Base-by-base conservation (phyloP, 2,797 vertebrate species). In the Pempheris klunzingeri region DNA sequence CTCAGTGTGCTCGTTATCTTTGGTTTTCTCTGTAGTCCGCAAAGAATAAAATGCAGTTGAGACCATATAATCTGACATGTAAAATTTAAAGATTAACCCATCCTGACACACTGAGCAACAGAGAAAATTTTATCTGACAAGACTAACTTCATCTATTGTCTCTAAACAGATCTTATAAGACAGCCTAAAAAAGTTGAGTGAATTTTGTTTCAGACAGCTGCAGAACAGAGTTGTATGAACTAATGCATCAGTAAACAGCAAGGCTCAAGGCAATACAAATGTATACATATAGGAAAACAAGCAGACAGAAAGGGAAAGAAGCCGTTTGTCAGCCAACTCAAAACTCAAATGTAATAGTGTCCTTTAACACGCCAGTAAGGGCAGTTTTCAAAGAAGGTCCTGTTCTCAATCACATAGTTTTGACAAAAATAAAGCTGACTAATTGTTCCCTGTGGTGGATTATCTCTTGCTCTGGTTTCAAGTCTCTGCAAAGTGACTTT, bases 1-100 rank as follows among this genome's bases (percentile, higher is more conserved):
- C 17, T 97, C 96, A 5, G 94, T 83, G 32, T 86, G 36, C 8
- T 97, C 97, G 0, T 81, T 88, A 13, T 98, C 97, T 83, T 94
- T 97, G 78, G 90, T 64, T 90, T 92, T 94, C 53, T 95, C 95
- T 95, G 77, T 20, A 75, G 50, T 18, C 50, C 55, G 82, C 38
- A 61, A 79, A 9, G 8, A 71, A 77, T 20, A n/a, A 49, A 13
- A 75, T 5, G 15, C 2, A 32, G 38, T 1, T 54, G 3, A 17
- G 1, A 71, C 18, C 2, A 2, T 2, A n/a, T 3, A 1, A 34
- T 15, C n/a, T 36, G 4, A n/a, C 41, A 34, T 12, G 36, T 58
- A 7, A 50, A 59, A 59, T 52, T 0, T 28, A 28, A 62, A 17
- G 50, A 26, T 43, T 12, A 20, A 14, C 15, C 44, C 49, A 5